Base-by-base conservation (phyloP, 2,113 vertebrate species). In the Phaethon lepturus region DNA sequence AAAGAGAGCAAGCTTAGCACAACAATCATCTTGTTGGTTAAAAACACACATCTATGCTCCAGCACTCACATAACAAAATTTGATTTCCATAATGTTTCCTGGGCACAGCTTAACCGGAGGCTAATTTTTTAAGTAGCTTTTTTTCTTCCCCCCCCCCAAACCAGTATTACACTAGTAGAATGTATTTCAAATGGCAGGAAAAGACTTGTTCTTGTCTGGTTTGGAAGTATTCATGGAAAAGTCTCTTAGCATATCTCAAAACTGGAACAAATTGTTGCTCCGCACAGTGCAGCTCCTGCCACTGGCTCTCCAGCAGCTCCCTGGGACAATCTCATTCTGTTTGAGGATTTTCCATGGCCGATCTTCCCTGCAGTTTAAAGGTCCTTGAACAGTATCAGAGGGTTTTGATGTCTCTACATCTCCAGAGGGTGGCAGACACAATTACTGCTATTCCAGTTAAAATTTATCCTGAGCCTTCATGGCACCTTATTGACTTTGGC, bases 141-240 rank as follows among this genome's bases (percentile, higher is more conserved):
- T 58, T 66, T 71, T 33, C 24, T 29, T 63, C 35, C 22, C 31
- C 64, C 69, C 22, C 31, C 64, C 69, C 8, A 55, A 83, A 62
- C 31, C 33, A 79, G 69, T 58, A 49, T 92, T 83, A 63, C 55
- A 73, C 16, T 45, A 78, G 29, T 25, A 93, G 58, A 79, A 89
- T 49, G 25, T 63, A 38, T 86, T 95, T 96, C 83, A 86, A 44
- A 92, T 94, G 95, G 58, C 83, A 97, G 77, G 86, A 89, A 94
- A 94, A 96, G 68, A 24, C 69, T 92, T 89, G 69, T 85, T 87
- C 93, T 93, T 94, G 74, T 94, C 94, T 4, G 13, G 42, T 60
- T 94, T 97, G 81, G 91, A 96, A 96, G 47, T 63, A 52, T 91
- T 66, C 2, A 38, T 58, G 94, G 96, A 96, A 95, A 95, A 93